Evolutionary conservation across 2,113 vertebrate genomes (phyloP).

Genomic region (Blennius ocellaris): DNA sequence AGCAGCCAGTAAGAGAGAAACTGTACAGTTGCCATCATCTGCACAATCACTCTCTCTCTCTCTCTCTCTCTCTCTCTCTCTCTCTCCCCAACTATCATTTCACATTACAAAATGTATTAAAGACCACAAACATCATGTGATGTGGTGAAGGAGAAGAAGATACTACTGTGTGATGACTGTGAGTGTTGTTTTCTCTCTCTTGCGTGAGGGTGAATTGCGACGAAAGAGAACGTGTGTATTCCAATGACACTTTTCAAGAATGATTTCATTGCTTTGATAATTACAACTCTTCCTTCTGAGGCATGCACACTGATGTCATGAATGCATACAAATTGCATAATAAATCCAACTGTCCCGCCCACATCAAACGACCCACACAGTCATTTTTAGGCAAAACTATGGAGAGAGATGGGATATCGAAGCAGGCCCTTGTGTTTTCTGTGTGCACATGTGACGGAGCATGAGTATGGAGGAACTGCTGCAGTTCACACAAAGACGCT

Average conservation of each 20-base stretch:
- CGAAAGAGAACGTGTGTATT: constrained; percentile 15
- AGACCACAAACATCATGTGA: constrained; percentile 73
- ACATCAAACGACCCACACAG: not conserved
- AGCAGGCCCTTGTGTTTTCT: no score
- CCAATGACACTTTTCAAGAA: not conserved
- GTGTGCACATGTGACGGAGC: not conserved
- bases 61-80: not conserved
- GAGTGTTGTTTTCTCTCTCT: constrained; percentile 9
- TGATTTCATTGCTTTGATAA: not conserved
- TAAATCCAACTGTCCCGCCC: not conserved
- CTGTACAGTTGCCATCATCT: constrained; percentile 45
- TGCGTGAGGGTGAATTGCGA: constrained; percentile 29
- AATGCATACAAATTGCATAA: not conserved
- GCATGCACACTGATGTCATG: not conserved
- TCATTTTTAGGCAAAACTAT: constrained; percentile 12
- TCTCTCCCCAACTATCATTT: not conserved
- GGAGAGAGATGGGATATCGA: not conserved
- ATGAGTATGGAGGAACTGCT: constrained; percentile 43
- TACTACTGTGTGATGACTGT: constrained; percentile 46
- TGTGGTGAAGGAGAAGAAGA: constrained; percentile 58
- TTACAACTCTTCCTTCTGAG: not conserved
- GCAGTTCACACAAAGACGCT: constrained; percentile 65
- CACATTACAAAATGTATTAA: constrained; percentile 42
- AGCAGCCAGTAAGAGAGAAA: constrained; percentile 67
- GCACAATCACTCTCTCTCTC: constrained; percentile 37